phyloP scores from a whole-genome alignment of 2,113 vertebrate species.

The Murina feae region DNA sequence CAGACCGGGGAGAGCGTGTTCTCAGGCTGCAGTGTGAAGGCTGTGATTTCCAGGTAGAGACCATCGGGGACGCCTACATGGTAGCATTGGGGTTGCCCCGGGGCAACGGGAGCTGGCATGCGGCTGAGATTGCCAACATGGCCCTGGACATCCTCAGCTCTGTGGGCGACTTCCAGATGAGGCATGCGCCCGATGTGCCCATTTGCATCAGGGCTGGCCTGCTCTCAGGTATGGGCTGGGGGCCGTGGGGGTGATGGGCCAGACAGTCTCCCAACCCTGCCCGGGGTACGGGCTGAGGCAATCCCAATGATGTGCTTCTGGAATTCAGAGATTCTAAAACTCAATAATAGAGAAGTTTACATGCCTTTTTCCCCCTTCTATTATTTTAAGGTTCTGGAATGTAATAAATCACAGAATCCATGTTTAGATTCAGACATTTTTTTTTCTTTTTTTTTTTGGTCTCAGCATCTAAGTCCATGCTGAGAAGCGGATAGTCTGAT shows the following conservation, averaged over 20 bases:
- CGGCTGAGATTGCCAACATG: conserved; percentile 91
- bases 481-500: background rate
- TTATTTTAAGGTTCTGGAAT: background rate
- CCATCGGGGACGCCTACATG: conserved; percentile 82
- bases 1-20: accelerated
- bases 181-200: conserved; percentile 88
- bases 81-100: conserved; percentile 87
- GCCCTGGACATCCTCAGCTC: conserved; percentile 94
- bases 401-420: background rate
- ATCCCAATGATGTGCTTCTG: accelerated
- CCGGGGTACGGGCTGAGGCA: background rate
- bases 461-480: background rate
- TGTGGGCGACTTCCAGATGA: conserved; percentile 88
- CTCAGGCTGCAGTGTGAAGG: background rate
- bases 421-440: background rate
- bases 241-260: accelerated
- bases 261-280: background rate
- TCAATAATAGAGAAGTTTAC: background rate
- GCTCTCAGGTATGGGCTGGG: conserved; percentile 86
- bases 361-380: background rate
- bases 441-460: background rate
- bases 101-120: conserved; percentile 87
- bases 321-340: background rate
- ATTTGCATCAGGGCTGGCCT: conserved; percentile 90
- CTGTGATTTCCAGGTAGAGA: conserved; percentile 87